A percentile compares a stretch with the other conserved stretches of the same genome.
phyloP scores from a whole-genome alignment of 2,888 invertebrate genomes.

The Drosophila paramelanica region DNA sequence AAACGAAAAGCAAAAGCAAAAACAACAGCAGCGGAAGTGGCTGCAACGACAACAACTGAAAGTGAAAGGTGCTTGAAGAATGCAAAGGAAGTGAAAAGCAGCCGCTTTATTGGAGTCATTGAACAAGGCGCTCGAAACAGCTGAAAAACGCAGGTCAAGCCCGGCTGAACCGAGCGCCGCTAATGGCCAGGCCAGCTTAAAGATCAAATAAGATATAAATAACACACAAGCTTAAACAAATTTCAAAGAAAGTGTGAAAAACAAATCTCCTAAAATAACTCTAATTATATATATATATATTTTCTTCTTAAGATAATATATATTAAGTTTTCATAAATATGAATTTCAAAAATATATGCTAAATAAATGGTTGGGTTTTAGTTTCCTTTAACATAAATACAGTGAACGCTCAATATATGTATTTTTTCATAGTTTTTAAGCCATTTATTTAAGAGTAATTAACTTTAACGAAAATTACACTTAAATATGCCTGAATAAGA shows the following conservation, averaged over 20 bases:
- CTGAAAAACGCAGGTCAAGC: constrained; percentile 1
- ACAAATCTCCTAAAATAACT: background rate
- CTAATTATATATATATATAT: too few relatives aligned
- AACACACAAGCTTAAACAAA: background rate
- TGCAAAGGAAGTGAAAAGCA: constrained; percentile 60
- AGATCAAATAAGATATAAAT: background rate
- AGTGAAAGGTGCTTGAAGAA: constrained; percentile 70
- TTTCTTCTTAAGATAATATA: too few relatives aligned
- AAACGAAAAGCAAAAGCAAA: constrained; percentile 22
- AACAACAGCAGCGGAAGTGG: constrained; percentile 39
- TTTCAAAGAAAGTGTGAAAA: background rate
- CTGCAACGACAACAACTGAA: constrained; percentile 53
- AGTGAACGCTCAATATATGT: too few relatives aligned
- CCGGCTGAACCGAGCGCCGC: constrained; percentile 11
- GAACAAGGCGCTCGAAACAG: constrained; percentile 18
- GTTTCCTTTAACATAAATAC: too few relatives aligned
- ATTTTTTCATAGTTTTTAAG: too few relatives aligned
- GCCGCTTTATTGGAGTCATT: constrained; percentile 13
- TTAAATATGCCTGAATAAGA: too few relatives aligned
- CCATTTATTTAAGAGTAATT: too few relatives aligned
- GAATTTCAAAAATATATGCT: too few relatives aligned
- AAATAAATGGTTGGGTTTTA: too few relatives aligned
- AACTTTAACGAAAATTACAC: too few relatives aligned
- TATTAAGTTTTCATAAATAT: too few relatives aligned
- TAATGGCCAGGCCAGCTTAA: constrained; percentile 3